These are phyloP conservation scores for Carcinoscorpius rotundicauda DNA, from an alignment of 1,140 invertebrate genomes.

Conservation along the genomic window DNA sequence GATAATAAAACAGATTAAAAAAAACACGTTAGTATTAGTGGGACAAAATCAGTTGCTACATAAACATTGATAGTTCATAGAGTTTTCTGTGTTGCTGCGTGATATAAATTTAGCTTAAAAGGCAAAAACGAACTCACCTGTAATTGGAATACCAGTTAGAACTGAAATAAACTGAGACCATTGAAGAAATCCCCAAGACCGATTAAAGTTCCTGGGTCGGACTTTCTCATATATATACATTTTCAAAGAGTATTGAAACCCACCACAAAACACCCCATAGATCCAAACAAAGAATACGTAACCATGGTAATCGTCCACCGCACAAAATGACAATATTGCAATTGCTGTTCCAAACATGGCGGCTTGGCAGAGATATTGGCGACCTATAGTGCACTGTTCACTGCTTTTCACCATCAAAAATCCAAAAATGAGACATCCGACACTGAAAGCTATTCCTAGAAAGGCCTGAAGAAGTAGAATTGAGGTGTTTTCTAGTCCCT, in stretches of 20 bases:
- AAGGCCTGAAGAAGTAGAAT: conserved; percentile 13
- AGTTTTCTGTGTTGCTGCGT: too few relatives aligned
- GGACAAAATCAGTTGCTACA: too few relatives aligned
- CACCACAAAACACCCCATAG: conserved; percentile 41
- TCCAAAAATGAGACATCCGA: conserved; percentile 64
- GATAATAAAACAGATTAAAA: too few relatives aligned
- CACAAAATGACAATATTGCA: conserved; percentile 55
- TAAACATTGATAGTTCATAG: too few relatives aligned
- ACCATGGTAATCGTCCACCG: conserved; percentile 60
- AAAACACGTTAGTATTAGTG: too few relatives aligned
- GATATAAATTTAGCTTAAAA: too few relatives aligned
- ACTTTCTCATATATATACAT: conserved; percentile 80
- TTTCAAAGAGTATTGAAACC: conserved; percentile 61
- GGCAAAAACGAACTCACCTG: conserved; percentile 42
- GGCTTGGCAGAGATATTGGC: conserved; percentile 73
- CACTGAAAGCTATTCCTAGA: conserved; percentile 62
- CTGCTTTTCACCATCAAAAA: conserved; percentile 59
- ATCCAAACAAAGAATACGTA: conserved; percentile 56
- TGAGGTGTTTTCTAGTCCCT: conserved; percentile 9
- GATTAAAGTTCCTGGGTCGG: conserved; percentile 65
- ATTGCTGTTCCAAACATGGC: conserved; percentile 61
- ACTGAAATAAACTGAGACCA: conserved; percentile 72
- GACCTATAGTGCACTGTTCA: conserved; percentile 66
- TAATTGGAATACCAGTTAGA: conserved; percentile 71
- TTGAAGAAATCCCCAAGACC: conserved; percentile 82